Percentiles rank a stretch among this genome's conserved stretches.
phyloP scores from a whole-genome alignment of 2,888 invertebrate species.

The Euplexia lucipara region DNA sequence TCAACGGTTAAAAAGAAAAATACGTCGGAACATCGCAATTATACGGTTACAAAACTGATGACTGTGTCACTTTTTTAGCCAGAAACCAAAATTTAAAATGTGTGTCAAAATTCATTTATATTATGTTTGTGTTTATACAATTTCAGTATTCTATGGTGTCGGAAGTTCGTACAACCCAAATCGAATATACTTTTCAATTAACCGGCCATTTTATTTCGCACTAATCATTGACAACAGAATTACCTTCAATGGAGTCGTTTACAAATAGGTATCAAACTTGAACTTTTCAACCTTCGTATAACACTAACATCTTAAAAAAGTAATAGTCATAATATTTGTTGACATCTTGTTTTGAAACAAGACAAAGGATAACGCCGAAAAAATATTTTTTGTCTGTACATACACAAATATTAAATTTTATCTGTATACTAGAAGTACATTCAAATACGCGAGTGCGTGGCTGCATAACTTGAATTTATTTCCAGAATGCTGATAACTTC shows the following conservation, averaged over 20 bases:
- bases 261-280: slow-evolving; percentile 26
- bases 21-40: no score
- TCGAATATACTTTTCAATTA: slow-evolving; percentile 46
- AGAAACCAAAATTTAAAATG: no score
- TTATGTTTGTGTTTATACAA: slow-evolving; percentile 1
- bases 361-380: background rate
- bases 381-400: background rate
- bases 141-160: slow-evolving; percentile 5
- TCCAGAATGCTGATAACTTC: no score
- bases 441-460: no score
- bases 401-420: no score
- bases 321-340: background rate
- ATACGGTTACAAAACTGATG: no score
- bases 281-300: background rate
- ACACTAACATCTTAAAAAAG: background rate
- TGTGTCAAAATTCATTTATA: no score
- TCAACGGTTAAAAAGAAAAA: no score
- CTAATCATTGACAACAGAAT: slow-evolving; percentile 43
- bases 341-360: background rate
- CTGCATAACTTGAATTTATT: no score
- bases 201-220: slow-evolving; percentile 68
- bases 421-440: no score
- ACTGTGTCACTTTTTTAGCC: no score
- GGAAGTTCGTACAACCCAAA: background rate
- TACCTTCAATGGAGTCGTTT: slow-evolving; percentile 50